These are phyloP conservation scores for Maylandia zebra DNA, from an alignment of 2,113 vertebrate species.

Conservation along the genomic window DNA sequence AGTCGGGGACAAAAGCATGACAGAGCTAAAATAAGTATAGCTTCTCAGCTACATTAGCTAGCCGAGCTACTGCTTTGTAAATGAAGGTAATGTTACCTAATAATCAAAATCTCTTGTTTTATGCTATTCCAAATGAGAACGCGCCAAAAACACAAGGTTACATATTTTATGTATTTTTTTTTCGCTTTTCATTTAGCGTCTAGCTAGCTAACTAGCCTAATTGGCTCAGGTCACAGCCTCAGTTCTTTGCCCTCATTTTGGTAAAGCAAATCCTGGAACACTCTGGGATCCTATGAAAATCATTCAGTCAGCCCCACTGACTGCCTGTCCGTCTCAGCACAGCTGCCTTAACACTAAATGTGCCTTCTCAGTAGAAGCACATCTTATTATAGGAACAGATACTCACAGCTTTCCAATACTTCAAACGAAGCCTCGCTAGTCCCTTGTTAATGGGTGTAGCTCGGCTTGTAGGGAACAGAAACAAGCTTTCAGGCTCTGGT, in stretches of 20 bases:
- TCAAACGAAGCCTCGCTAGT: constrained; percentile 1
- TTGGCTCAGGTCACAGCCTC: constrained; percentile 10
- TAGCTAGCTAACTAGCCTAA: constrained; percentile 28
- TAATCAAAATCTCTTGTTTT: background rate
- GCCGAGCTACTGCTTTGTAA: background rate
- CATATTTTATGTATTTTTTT: background rate
- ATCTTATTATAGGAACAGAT: background rate
- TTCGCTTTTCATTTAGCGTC: background rate
- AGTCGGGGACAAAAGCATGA: constrained; percentile 14
- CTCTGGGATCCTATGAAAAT: background rate
- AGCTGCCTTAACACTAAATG: background rate
- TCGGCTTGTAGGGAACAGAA: constrained; percentile 12
- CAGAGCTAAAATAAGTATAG: constrained; percentile 29
- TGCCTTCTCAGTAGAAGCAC: background rate
- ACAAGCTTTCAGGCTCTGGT: background rate
- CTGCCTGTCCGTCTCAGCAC: background rate
- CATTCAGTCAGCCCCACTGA: background rate
- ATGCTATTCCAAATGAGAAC: background rate
- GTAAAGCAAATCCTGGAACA: background rate
- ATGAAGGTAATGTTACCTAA: background rate
- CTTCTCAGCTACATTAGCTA: constrained; percentile 42
- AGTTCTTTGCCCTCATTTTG: constrained; percentile 21
- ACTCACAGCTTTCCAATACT: constrained; percentile 42
- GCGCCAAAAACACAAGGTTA: background rate
- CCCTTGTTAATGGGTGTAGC: constrained; percentile 20